Evolutionary conservation across 2,113 vertebrate genomes (phyloP).

Genomic region (Microtus richardsoni): DNA sequence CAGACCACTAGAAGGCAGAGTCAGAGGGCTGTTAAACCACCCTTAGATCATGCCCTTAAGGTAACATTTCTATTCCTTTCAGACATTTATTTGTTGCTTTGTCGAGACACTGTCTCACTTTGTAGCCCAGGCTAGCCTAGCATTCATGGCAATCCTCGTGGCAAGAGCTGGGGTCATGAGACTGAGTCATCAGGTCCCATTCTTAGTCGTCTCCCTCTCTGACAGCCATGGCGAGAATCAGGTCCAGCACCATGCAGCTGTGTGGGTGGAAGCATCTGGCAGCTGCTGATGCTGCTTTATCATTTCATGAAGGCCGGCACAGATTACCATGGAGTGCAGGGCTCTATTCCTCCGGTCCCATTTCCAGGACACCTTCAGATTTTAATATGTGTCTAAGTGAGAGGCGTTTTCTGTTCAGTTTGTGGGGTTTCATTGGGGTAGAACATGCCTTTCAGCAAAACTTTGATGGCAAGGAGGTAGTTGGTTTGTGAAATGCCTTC

Average conservation of each 20-base stretch:
- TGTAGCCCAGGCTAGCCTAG: neutral
- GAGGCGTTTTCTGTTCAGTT: neutral
- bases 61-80: neutral
- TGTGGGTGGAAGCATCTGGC: fast-evolving
- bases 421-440: neutral
- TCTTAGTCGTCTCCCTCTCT: neutral
- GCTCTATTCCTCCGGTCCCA: neutral
- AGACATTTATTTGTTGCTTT: neutral
- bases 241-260: neutral
- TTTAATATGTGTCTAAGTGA: neutral
- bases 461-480: constrained; percentile 64
- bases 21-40: neutral
- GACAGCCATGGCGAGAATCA: neutral
- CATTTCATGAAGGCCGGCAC: too few relatives aligned
- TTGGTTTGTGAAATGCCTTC: constrained; percentile 63
- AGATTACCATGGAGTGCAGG: neutral
- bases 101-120: neutral
- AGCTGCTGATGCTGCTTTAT: fast-evolving
- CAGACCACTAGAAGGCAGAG: neutral
- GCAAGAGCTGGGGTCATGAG: neutral
- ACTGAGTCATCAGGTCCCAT: neutral
- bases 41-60: neutral
- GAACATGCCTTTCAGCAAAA: constrained; percentile 70
- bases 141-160: neutral
- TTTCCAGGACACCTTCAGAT: neutral